A percentile compares a stretch with the other conserved stretches of the same genome.
phyloP scores from a whole-genome alignment of 2,113 vertebrate species.

The Poeciliopsis retropinna region DNA sequence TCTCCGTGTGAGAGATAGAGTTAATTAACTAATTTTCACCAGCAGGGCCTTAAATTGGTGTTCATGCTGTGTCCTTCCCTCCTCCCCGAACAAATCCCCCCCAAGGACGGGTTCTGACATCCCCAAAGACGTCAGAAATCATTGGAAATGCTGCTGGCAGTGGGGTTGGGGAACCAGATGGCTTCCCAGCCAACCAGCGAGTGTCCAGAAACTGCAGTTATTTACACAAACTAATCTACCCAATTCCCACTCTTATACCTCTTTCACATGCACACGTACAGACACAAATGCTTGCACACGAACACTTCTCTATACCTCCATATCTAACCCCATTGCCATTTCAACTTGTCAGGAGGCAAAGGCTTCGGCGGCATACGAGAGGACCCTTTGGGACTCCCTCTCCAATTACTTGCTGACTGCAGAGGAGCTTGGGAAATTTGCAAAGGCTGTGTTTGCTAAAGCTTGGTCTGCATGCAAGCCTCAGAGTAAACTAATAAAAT shows the following conservation, averaged over 20 bases:
- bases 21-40: slow-evolving; percentile 73
- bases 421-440: slow-evolving; percentile 67
- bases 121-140: slow-evolving; percentile 58
- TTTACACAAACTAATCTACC: slow-evolving; percentile 58
- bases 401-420: slow-evolving; percentile 77
- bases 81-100: background rate
- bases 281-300: slow-evolving; percentile 24
- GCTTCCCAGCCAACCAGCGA: slow-evolving; percentile 66
- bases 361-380: slow-evolving; percentile 43
- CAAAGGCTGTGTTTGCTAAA: slow-evolving; percentile 57
- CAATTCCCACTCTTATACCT: slow-evolving; percentile 39
- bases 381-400: slow-evolving; percentile 76
- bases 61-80: slow-evolving; percentile 14
- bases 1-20: slow-evolving; percentile 60
- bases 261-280: slow-evolving; percentile 19
- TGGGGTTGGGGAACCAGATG: slow-evolving; percentile 66
- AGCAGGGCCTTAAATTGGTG: slow-evolving; percentile 57
- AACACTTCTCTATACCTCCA: slow-evolving; percentile 31
- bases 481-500: slow-evolving; percentile 72
- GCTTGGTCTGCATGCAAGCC: slow-evolving; percentile 50
- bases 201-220: slow-evolving; percentile 57
- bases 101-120: slow-evolving; percentile 46
- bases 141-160: slow-evolving; percentile 43
- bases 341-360: slow-evolving; percentile 58
- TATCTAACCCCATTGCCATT: slow-evolving; percentile 63